phyloP scores from a whole-genome alignment of 2,113 vertebrate species.

The Meleagris gallopavo region DNA sequence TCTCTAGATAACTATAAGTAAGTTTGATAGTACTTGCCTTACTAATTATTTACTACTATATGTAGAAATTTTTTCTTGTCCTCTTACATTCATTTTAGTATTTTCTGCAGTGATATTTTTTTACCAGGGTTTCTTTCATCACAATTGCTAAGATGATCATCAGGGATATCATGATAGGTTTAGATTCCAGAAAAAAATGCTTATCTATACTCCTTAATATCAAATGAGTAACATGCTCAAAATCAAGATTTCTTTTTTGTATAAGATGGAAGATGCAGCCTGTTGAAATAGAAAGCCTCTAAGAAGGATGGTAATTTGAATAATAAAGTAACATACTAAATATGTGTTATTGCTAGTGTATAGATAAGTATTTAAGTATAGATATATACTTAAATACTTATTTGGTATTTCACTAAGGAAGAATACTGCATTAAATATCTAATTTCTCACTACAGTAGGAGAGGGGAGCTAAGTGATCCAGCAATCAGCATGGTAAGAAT shows the following conservation, averaged over 20 bases:
- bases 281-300: not conserved
- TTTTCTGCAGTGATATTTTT: not conserved
- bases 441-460: not conserved
- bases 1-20: not conserved
- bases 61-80: not conserved
- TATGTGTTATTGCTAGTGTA: not conserved
- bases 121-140: not conserved
- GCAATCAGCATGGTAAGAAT: not conserved
- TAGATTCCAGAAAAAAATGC: not conserved
- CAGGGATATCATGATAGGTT: not conserved
- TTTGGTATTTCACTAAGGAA: not conserved
- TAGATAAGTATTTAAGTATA: too few relatives aligned
- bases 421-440: not conserved
- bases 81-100: not conserved
- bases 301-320: not conserved
- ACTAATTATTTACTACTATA: not conserved
- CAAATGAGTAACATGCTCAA: fast-evolving
- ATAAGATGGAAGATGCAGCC: not conserved
- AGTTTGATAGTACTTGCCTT: not conserved
- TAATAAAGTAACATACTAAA: not conserved
- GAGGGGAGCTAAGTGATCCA: not conserved
- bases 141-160: not conserved
- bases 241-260: not conserved
- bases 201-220: not conserved
- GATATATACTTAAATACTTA: not conserved